Evolutionary conservation across 1,140 invertebrate genomes (phyloP).

Genomic region (Drosophila tropicalis): DNA sequence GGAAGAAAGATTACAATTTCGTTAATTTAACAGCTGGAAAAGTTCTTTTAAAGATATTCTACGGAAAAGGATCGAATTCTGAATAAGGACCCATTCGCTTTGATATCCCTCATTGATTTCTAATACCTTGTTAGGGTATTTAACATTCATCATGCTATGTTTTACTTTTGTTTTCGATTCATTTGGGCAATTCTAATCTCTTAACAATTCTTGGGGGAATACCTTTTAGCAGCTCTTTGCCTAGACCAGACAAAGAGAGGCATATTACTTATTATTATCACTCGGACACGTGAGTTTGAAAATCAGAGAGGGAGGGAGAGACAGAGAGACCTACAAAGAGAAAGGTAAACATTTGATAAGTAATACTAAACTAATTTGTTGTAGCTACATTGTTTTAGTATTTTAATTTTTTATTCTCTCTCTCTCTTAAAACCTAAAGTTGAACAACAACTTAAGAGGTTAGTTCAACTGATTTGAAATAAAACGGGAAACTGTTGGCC

Average conservation of each 20-base stretch:
- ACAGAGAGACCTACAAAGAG: background rate
- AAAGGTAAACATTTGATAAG: background rate
- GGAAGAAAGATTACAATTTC: too few species aligned
- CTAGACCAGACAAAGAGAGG: background rate
- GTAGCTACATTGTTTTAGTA: background rate
- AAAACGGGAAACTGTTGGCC: too few species aligned
- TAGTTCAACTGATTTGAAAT: background rate
- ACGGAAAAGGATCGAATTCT: too few species aligned
- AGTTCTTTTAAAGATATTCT: too few species aligned
- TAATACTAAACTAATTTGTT: background rate
- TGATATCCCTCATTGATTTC: too few species aligned
- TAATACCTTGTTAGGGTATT: background rate
- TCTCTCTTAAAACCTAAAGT: background rate
- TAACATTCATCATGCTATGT: background rate
- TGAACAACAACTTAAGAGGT: background rate
- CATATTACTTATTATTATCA: background rate
- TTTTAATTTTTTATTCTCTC: background rate
- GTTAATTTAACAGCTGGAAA: too few species aligned
- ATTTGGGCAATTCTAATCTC: background rate
- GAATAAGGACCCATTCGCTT: too few species aligned
- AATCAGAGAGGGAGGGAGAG: background rate
- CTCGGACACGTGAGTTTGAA: background rate
- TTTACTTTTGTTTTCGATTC: background rate
- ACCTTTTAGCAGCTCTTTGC: background rate
- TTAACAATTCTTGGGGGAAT: conserved; percentile 7